A percentile compares a stretch with the other conserved stretches of the same genome.
Conservation (phyloP, 1,140 invertebrate genomes). For the Ectropis grisescens region DNA sequence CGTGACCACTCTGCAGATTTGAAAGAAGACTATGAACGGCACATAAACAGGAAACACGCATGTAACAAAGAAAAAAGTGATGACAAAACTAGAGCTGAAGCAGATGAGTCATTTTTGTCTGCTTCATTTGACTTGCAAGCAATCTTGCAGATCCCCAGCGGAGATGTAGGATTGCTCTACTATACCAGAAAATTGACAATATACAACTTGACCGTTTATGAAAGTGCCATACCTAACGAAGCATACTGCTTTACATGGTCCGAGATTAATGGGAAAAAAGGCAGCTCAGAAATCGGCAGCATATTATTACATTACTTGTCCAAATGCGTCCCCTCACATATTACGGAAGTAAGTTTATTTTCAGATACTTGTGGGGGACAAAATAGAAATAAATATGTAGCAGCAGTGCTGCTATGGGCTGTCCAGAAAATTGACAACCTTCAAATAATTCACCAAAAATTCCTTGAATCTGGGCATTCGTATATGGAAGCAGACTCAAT, state of each 20-base stretch:
- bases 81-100: not conserved
- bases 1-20: not conserved
- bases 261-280: not conserved
- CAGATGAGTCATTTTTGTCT: not conserved
- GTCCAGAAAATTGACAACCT: not conserved
- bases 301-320: not conserved
- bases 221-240: not conserved
- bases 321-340: not conserved
- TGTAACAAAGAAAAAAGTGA: not conserved
- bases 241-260: not conserved
- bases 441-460: conserved; percentile 13
- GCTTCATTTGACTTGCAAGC: not conserved
- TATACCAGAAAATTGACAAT: not conserved
- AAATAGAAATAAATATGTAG: not conserved
- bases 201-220: not conserved
- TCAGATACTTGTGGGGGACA: not conserved
- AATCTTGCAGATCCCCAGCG: not conserved
- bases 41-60: not conserved
- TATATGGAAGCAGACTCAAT: conserved; percentile 11
- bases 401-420: not conserved
- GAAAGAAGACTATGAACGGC: not conserved
- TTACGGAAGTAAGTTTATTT: not conserved
- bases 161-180: not conserved
- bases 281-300: not conserved
- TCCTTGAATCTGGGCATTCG: conserved; percentile 11